Percentiles rank a stretch among this genome's conserved stretches.
phyloP scores from a whole-genome alignment of 53 echinoderm and acorn worm genomes.

The Hippasteria phrygiana region DNA sequence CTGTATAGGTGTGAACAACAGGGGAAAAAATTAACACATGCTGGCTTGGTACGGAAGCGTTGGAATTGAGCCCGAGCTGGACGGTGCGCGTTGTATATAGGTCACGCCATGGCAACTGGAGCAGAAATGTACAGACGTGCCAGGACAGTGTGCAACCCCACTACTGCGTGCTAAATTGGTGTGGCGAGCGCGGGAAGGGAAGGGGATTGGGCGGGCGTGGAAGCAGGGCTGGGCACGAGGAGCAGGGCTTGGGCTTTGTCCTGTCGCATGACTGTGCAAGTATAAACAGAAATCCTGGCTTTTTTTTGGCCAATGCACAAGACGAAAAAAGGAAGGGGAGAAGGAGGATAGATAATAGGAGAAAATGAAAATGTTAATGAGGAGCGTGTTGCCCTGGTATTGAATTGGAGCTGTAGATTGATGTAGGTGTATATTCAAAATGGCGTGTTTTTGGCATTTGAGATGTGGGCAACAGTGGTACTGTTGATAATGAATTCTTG shows the following conservation, averaged over 20 bases:
- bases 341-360: not conserved
- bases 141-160: constrained; percentile 47
- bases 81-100: constrained; percentile 41
- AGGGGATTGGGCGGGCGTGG: not conserved
- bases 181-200: not conserved
- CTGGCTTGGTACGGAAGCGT: constrained; percentile 29
- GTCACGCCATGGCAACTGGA: constrained; percentile 47
- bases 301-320: not conserved
- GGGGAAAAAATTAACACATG: constrained; percentile 61
- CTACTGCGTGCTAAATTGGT: constrained; percentile 52
- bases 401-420: not conserved
- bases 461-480: not conserved
- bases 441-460: not conserved
- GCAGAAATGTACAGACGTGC: constrained; percentile 57
- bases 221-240: constrained; percentile 7
- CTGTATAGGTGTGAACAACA: constrained; percentile 61
- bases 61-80: not conserved
- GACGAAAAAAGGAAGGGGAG: constrained; percentile 3
- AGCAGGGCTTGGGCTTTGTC: constrained; percentile 34
- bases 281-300: constrained; percentile 39
- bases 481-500: not conserved
- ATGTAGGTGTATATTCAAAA: not conserved
- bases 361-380: constrained; percentile 51
- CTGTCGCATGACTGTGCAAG: constrained; percentile 52
- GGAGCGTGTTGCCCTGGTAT: not conserved